A percentile compares a stretch with the other conserved stretches of the same genome.
Evolutionary conservation across 2,888 invertebrate genomes (phyloP).

Genomic region (Syritta pipiens): DNA sequence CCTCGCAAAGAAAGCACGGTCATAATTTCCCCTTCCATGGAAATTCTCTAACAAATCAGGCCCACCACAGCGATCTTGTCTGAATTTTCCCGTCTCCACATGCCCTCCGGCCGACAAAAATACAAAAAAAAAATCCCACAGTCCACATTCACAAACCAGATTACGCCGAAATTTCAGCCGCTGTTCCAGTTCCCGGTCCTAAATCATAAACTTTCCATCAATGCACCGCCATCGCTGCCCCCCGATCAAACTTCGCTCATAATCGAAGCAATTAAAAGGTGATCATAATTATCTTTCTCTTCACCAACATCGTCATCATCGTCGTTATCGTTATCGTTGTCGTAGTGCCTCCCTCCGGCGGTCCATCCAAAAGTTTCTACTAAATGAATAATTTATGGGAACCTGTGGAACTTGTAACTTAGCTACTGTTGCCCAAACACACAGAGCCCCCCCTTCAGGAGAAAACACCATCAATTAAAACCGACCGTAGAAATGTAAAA

Average conservation of each 20-base stretch:
- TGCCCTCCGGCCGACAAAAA: too few relatives aligned
- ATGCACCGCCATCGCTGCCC: slow-evolving; percentile 27
- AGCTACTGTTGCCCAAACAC: slow-evolving; percentile 40
- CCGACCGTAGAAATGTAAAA: slow-evolving; percentile 17
- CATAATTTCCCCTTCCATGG: too few relatives aligned
- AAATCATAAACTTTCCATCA: slow-evolving; percentile 20
- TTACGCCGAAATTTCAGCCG: too few relatives aligned
- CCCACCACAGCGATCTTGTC: too few relatives aligned
- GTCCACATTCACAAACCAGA: too few relatives aligned
- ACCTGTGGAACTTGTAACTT: slow-evolving; percentile 13
- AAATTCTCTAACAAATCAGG: too few relatives aligned
- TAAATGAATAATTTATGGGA: slow-evolving; percentile 56
- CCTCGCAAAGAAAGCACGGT: too few relatives aligned
- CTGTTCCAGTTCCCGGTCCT: too few relatives aligned
- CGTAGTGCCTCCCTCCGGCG: background rate
- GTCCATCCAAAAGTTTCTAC: slow-evolving; percentile 12
- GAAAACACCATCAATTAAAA: slow-evolving; percentile 19
- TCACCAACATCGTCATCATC: background rate
- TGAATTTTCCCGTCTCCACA: too few relatives aligned
- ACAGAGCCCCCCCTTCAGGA: background rate
- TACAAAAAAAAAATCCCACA: too few relatives aligned
- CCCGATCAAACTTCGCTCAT: slow-evolving; percentile 25
- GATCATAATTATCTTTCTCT: slow-evolving; percentile 45
- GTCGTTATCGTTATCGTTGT: background rate
- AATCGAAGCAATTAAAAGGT: slow-evolving; percentile 42